Evolutionary conservation across 1,140 invertebrate species (phyloP), one percentile per base, ranked within the genome.

Genomic region (Halyomorpha halys): DNA sequence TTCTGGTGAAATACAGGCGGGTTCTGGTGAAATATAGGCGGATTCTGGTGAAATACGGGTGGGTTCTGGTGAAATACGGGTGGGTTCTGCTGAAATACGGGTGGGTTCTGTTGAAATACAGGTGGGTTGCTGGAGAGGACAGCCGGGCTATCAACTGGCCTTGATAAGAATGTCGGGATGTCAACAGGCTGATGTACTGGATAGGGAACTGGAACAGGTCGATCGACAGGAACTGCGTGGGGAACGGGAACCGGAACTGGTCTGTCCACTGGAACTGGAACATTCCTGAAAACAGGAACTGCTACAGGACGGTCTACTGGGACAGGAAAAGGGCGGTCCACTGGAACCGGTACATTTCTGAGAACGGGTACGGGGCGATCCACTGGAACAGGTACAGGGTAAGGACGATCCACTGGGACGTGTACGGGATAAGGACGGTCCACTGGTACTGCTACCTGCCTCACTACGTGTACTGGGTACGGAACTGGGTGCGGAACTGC

Each of bases 401-500:
- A 18, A 18, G 47, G 47, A 19, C 47, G 47, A 16, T 49, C 47
- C 5, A 49, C 47, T 11, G 47, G 47, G 3, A 49, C 47, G n/a
- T n/a, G n/a, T n/a, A n/a, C n/a, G n/a, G 47, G n/a, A 8, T 19
- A 18, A 18, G 47, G 47, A 19, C 47, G 47, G 47, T 49, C 47
- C 5, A 49, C 47, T 11, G 47, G 47, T 6, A 49, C 47, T 11
- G 47, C 11, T 49, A 49, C 47, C n/a, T 18, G 47, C 11, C 21
- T 49, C 47, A 49, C 47, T n/a, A 49, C 47, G 11, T 49, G 47
- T 2, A 49, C 47, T 5, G 47, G 47, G 16, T 49, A 49, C 14
- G 47, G 47, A 21, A 49, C 47, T 19, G 47, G 47, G n/a, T 49
- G 47, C n/a, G 47, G 47, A 21, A 49, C 47, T 49, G 47, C 3